Base-by-base conservation (phyloP, 1,140 invertebrate species). In the Sycophaga agraensis region DNA sequence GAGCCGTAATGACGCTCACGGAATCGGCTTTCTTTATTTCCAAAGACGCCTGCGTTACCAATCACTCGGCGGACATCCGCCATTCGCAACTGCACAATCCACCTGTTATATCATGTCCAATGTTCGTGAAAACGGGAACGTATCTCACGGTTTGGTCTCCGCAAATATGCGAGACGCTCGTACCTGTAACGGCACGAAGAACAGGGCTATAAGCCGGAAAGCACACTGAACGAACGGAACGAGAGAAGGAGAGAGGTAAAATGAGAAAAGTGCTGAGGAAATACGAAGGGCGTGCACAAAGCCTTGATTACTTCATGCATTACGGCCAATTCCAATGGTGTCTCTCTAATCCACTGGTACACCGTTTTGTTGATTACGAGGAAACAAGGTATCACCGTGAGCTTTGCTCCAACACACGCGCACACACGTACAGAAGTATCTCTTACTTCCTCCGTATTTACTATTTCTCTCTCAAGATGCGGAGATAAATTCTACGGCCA, bases 1-100 rank as follows among this genome's bases (percentile, higher is more conserved):
- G 67, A 67, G n/a, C n/a, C 66, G 57, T 73, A 70, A 71, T 68
- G 65, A 65, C 49, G 65, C 57, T 63, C 56, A 46, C 24, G 12
- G 22, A 12, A 17, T 19, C 17, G 17, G 53, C 14, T 17, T 58
- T 73, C 64, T 73, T 73, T 66, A 66, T 70, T 67, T 59, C 26
- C n/a, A n/a, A n/a, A n/a, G 17, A 31, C 34, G 56, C 66, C 43
- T 59, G 40, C 45, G 61, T 65, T 64, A 24, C 42, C 62, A 68
- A 69, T 70, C 64, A 58, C 53, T 69, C 72, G 66, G 56, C 61
- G 68, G 66, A 70, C 11, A 17, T 17, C n/a, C 34, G 21, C 21
- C 42, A 9, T n/a, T 22, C n/a, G 39, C 17, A 22, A 9, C 17
- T 35, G 16, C 19, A 39, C 39, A 21, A 6, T 7, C 3, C n/a